Conservation (phyloP, 2,113 vertebrate species). For the Nannobrachium achirus region DNA sequence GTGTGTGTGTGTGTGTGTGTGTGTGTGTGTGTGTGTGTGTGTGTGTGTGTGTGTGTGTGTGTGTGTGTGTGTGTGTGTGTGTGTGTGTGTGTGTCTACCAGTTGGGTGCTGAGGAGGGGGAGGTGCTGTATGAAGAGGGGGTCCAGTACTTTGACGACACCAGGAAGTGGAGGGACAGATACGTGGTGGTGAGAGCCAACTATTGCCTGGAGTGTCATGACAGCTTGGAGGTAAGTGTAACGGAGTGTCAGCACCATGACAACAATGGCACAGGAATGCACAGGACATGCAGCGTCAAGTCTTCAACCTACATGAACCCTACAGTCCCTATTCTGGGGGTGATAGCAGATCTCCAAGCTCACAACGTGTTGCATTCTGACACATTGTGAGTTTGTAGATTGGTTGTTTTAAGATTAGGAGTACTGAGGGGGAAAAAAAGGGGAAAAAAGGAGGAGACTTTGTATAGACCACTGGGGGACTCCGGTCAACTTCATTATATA, state of each 20-base stretch:
- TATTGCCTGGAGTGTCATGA: slow-evolving; percentile 89
- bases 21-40: slow-evolving; percentile 12
- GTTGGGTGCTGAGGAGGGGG: slow-evolving; percentile 66
- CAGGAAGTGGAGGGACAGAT: slow-evolving; percentile 91
- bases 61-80: slow-evolving; percentile 6
- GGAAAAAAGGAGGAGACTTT: neutral
- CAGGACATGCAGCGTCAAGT: too few species aligned
- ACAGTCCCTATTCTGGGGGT: too few species aligned
- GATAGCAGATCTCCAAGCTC: too few species aligned
- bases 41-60: neutral
- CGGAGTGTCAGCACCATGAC: too few species aligned
- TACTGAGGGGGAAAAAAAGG: too few species aligned
- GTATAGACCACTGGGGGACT: too few species aligned
- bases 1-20: slow-evolving; percentile 1
- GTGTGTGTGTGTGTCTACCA: slow-evolving; percentile 47
- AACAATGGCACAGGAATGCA: too few species aligned
- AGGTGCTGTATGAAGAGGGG: slow-evolving; percentile 82
- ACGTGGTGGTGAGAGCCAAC: slow-evolving; percentile 85
- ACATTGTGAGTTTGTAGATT: too few species aligned
- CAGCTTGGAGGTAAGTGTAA: slow-evolving; percentile 83
- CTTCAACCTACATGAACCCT: too few species aligned
- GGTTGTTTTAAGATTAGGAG: too few species aligned
- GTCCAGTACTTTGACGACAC: slow-evolving; percentile 82
- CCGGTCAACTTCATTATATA: too few species aligned
- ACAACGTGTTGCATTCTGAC: too few species aligned